phyloP scores from a whole-genome alignment of 2,797 vertebrate genomes.

The Acrossocheilus fasciatus region DNA sequence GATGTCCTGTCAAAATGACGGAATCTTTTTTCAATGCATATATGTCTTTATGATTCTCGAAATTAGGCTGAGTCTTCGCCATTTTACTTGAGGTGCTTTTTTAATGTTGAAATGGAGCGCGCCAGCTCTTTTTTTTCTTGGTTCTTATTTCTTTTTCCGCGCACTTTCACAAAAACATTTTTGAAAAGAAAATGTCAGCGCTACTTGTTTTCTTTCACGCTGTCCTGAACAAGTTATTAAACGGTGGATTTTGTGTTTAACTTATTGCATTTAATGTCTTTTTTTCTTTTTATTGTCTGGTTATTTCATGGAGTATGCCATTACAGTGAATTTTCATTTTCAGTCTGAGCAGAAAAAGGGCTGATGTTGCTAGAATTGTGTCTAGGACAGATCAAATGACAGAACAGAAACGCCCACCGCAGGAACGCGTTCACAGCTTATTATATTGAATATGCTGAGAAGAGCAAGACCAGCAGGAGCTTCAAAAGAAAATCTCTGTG shows the following conservation, averaged over 20 bases:
- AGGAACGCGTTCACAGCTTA: conserved; percentile 26
- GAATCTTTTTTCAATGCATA: conserved; percentile 65
- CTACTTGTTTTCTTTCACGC: not conserved
- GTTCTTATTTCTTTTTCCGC: not conserved
- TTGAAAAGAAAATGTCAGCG: not conserved
- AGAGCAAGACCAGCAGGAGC: conserved; percentile 10
- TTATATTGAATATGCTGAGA: conserved; percentile 32
- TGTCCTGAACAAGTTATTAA: conserved; percentile 3
- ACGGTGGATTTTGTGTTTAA: not conserved
- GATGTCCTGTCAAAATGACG: conserved; percentile 60
- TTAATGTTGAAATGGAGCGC: conserved; percentile 29
- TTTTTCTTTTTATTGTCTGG: not conserved
- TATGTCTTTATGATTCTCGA: conserved; percentile 68
- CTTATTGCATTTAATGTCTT: too few relatives aligned
- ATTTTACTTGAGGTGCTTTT: conserved; percentile 72
- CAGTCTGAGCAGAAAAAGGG: conserved; percentile 31
- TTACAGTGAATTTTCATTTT: conserved; percentile 7
- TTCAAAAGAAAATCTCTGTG: not conserved
- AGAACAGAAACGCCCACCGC: conserved; percentile 40
- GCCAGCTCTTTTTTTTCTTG: not conserved
- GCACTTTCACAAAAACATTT: conserved; percentile 4
- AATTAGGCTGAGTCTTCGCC: conserved; percentile 78
- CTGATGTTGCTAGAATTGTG: conserved; percentile 41
- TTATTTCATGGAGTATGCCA: not conserved
- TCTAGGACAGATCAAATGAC: conserved; percentile 43